A percentile compares a stretch with the other conserved stretches of the same genome.
These are phyloP conservation scores for Myrmecobius fasciatus DNA, from an alignment of 2,113 vertebrate genomes.

Conservation along the genomic window DNA sequence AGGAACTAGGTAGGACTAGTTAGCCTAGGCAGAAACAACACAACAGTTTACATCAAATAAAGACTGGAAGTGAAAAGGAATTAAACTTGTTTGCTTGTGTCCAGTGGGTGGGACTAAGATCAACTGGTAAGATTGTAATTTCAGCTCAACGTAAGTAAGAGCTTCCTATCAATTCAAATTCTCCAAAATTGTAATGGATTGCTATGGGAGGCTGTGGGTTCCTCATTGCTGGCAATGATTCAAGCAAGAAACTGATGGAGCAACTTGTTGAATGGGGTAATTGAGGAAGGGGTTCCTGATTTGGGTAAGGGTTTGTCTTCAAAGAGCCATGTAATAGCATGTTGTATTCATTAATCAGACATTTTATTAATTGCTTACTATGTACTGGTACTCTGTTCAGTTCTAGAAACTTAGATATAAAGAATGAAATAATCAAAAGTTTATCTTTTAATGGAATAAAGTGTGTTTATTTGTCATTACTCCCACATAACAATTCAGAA, in stretches of 20 bases:
- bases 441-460: background rate
- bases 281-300: background rate
- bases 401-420: background rate
- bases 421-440: background rate
- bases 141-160: background rate
- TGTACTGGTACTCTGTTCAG: background rate
- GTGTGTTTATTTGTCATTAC: background rate
- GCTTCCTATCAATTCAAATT: background rate
- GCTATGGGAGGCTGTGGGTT: background rate
- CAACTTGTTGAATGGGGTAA: background rate
- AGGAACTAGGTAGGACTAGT: background rate
- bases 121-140: background rate
- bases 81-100: background rate
- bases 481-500: background rate
- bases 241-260: background rate
- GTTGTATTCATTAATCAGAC: background rate
- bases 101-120: background rate
- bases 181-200: background rate
- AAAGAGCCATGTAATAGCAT: background rate
- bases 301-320: background rate
- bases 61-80: background rate
- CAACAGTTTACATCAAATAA: background rate
- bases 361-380: background rate
- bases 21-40: background rate
- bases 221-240: background rate